phyloP scores from a whole-genome alignment of 2,888 invertebrate species.

The Heliconius charithonia region DNA sequence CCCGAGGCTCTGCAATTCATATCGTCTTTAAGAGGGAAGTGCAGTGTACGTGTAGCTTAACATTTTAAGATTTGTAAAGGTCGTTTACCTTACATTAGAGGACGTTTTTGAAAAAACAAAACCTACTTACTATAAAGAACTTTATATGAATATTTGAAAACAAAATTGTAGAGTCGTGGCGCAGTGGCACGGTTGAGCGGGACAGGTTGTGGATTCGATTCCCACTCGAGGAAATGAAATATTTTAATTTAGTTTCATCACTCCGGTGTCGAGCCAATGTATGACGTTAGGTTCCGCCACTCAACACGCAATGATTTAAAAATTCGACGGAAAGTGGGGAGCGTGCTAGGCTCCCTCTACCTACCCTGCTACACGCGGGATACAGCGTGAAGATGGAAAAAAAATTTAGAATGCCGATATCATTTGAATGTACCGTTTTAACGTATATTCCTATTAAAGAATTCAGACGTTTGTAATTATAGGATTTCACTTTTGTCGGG shows the following conservation, averaged over 20 bases:
- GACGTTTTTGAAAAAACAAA: background rate
- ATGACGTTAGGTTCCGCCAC: no score
- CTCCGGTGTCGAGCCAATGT: no score
- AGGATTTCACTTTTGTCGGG: conserved; percentile 20
- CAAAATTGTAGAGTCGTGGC: no score
- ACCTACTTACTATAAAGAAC: background rate
- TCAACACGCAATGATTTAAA: no score
- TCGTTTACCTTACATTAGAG: background rate
- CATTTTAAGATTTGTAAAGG: conserved; percentile 16
- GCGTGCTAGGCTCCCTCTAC: no score
- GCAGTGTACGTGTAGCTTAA: conserved; percentile 8
- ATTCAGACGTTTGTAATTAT: conserved; percentile 2
- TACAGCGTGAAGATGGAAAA: no score
- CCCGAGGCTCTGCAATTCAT: conserved; percentile 92
- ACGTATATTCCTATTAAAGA: conserved; percentile 3
- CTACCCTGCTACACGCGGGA: no score
- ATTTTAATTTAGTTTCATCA: no score
- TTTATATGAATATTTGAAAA: background rate
- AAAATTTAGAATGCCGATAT: background rate
- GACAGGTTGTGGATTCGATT: no score
- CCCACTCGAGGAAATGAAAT: no score
- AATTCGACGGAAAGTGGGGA: no score
- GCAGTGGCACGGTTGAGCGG: no score
- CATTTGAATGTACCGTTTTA: background rate
- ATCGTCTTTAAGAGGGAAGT: conserved; percentile 22